Evolutionary conservation across 2,888 invertebrate species (phyloP), one percentile per base, ranked within the genome.

Genomic region (Tortricodes alternella): DNA sequence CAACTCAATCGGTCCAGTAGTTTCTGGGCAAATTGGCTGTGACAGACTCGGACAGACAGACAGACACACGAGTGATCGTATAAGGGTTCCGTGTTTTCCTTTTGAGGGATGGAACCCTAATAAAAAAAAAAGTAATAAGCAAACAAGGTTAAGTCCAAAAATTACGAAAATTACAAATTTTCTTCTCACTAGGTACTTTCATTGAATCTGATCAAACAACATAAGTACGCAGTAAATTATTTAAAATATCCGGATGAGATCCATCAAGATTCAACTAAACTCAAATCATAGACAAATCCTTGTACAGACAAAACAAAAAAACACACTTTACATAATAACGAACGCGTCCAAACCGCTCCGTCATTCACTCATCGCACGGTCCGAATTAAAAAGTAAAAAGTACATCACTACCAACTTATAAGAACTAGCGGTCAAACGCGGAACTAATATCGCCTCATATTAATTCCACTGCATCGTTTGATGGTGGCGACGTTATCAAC

Each of bases 351-450:
- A 71, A 68, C 55, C 73, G 83, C 83, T 67, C 55, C 77, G 85
- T 84, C 85, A 84, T 76, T 73, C 74, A 74, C 74, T 73, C 79
- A 70, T 74, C 76, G 74, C 68, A 57, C 64, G 67, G 62, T 66
- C 65, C 64, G 76, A 79, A 73, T 76, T 70, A 62, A 75, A 79
- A 74, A 71, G 78, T 77, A 75, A 77, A 73, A 69, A 70, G 71
- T 55, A 55, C 55, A 55, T 46, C 32, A 18, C 34, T 18, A 49
- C 55, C 41, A 55, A 55, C 27, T 41, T 55, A 29, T 15, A 11
- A 18, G 9, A 16, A 13, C 41, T 0, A 9, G 21, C 23, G 55
- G 41, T 8, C 15, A 41, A 55, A 35, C n/a, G 8, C 1, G 3
- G 8, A 43, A 55, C 48, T 49, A 37, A 27, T 1, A 8, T 4